Base-by-base conservation (phyloP, 2,888 invertebrate genomes). In the Monochamus alternatus region DNA sequence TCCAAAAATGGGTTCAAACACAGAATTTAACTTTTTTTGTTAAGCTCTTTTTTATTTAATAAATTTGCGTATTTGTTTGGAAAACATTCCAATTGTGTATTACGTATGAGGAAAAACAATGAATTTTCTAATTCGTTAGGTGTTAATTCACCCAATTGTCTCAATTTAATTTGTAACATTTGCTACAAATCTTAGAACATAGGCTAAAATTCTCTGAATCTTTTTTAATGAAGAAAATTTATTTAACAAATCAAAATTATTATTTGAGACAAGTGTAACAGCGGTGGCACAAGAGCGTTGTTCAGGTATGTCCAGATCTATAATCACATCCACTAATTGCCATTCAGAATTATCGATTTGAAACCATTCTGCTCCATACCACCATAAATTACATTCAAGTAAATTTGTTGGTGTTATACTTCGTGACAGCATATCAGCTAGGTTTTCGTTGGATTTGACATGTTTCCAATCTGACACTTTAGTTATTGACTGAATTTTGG, bases 1-100 rank as follows among this genome's bases (percentile, higher is more conserved):
- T 63, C 63, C 9, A 71, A 59, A 22, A 63, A 71, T 12, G 62
- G 62, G 44, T 71, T 60, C 10, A 70, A 14, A 38, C 22, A 59
- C 12, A 70, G 32, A 9, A 70, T 8, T 3, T 44, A n/a, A 60
- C 52, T 63, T 12, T 10, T n/a, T 30, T 71, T 71, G 10, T 8
- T 51, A 8, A 71, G 2, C 2, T 14, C 3, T n/a, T 47, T 38
- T 22, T 44, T 32, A 7, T 63, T 51, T 44, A 22, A 14, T 38
- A 71, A 51, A 8, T 5, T 22, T 7, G 14, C 9, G 9, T 52
- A 52, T 22, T 71, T 63, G 7, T 7, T 8, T 12, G 31, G 22
- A 22, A 71, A 71, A 12, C 30, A 32, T 32, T 71, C 30, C 10
- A 31, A 10, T 63, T 71, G 71, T 12, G 52, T 8, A n/a, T n/a